Evolutionary conservation across 2,113 vertebrate species (phyloP), one percentile per base, ranked within the genome.

Genomic region (Paralichthys olivaceus): DNA sequence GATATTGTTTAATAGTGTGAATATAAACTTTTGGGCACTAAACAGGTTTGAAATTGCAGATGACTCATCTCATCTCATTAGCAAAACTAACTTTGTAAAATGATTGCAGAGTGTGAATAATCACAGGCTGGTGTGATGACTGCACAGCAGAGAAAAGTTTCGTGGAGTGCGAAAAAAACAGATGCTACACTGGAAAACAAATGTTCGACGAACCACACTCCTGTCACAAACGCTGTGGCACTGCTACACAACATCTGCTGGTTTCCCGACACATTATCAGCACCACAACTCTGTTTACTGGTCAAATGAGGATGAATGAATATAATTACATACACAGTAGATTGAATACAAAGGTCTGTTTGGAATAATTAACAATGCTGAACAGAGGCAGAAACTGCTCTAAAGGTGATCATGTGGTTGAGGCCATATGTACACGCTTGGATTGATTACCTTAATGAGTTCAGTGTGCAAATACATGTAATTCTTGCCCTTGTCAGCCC

Each of bases 121-220:
- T 64, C 34, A 54, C 51, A 64, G 61, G n/a, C 58, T 0, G 23
- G 19, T 32, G 54, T 34, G 29, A 69, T 40, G 66, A 23, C 25
- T 45, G 49, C 58, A 49, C 32, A 59, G 53, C 61, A 26, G 37
- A 72, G 69, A 14, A 63, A 67, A 75, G 54, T 56, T 32, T 59
- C 58, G 71, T 14, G 29, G 5, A 68, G 62, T 15, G 40, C 72
- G 22, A 72, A 68, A 61, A 56, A 90, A 84, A 82, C 80, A 87
- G 78, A 75, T 81, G 85, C 77, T 80, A 75, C 79, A 72, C 1
- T 22, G 70, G 67, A 62, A 77, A 86, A 88, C 70, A 82, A 82
- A 83, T 72, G 77, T 80, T 87, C 69, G 81, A 22, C 17, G 61
- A 80, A 80, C 74, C 60, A 12, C 47, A 53, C 40, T 63, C 53